These are phyloP conservation scores for Mastacembelus armatus DNA, from an alignment of 2,797 vertebrate genomes.

Conservation along the genomic window DNA sequence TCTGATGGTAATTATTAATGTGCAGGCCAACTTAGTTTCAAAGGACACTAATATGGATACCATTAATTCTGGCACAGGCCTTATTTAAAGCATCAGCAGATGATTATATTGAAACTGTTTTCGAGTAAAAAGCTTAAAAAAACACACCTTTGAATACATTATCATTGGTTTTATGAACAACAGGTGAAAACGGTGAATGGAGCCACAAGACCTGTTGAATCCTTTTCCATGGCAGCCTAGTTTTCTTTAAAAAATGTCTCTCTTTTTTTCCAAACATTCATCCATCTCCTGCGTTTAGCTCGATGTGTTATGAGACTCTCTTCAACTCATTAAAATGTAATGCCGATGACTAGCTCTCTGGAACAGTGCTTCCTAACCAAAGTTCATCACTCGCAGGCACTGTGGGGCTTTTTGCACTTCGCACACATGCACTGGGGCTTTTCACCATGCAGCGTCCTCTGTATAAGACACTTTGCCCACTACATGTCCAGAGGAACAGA, in stretches of 20 bases:
- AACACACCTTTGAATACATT: neutral
- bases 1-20: conserved; percentile 60
- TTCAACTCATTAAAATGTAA: conserved; percentile 92
- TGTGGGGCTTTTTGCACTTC: conserved; percentile 68
- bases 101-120: conserved; percentile 1
- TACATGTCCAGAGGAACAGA: conserved; percentile 51
- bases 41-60: conserved; percentile 17
- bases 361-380: conserved; percentile 90
- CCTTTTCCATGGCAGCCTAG: conserved; percentile 83
- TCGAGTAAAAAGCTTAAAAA: neutral
- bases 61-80: neutral
- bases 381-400: conserved; percentile 86
- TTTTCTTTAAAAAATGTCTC: conserved; percentile 88
- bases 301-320: conserved; percentile 88
- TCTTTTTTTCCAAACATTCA: conserved; percentile 53
- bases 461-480: conserved; percentile 71
- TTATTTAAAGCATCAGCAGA: conserved; percentile 3
- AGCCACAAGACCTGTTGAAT: conserved; percentile 78
- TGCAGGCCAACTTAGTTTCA: conserved; percentile 14
- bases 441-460: conserved; percentile 54
- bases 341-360: conserved; percentile 88
- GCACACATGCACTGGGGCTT: conserved; percentile 53
- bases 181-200: conserved; percentile 31
- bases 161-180: conserved; percentile 22
- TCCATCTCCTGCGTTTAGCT: conserved; percentile 80